phyloP scores from a whole-genome alignment of 2,113 vertebrate genomes.

The Pimephales promelas region DNA sequence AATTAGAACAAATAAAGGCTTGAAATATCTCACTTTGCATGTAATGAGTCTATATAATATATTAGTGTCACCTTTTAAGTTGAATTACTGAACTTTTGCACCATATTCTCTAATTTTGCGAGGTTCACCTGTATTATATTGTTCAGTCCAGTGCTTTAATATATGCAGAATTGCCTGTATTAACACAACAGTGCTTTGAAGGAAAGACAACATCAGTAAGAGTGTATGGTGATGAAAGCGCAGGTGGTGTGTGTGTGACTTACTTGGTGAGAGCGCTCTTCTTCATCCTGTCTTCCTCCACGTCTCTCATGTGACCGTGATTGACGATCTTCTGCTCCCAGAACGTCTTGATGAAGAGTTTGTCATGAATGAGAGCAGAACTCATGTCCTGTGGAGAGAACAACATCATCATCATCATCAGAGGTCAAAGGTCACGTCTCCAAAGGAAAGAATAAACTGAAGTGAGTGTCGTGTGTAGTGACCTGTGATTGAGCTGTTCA shows the following conservation, averaged over 20 bases:
- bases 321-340: constrained; percentile 73
- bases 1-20: too few relatives aligned
- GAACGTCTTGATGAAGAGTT: constrained; percentile 66
- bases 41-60: too few relatives aligned
- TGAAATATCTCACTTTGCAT: too few relatives aligned
- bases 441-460: too few relatives aligned
- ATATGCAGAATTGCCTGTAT: background rate
- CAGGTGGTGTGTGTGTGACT: constrained; percentile 15
- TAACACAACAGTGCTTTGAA: too few relatives aligned
- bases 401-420: background rate
- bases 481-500: background rate
- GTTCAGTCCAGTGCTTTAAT: background rate
- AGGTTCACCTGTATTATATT: background rate
- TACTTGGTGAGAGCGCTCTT: constrained; percentile 70
- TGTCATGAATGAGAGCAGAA: constrained; percentile 72
- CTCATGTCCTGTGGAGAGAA: constrained; percentile 66
- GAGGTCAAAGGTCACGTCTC: background rate
- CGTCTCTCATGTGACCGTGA: constrained; percentile 49
- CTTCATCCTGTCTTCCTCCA: constrained; percentile 67
- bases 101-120: too few relatives aligned
- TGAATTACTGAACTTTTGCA: too few relatives aligned
- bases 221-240: background rate
- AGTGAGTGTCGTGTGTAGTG: background rate
- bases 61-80: too few relatives aligned
- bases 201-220: background rate